Evolutionary conservation across 2,797 vertebrate genomes (phyloP), one percentile per base, ranked within the genome.

Genomic region (Hemibagrus guttatus): DNA sequence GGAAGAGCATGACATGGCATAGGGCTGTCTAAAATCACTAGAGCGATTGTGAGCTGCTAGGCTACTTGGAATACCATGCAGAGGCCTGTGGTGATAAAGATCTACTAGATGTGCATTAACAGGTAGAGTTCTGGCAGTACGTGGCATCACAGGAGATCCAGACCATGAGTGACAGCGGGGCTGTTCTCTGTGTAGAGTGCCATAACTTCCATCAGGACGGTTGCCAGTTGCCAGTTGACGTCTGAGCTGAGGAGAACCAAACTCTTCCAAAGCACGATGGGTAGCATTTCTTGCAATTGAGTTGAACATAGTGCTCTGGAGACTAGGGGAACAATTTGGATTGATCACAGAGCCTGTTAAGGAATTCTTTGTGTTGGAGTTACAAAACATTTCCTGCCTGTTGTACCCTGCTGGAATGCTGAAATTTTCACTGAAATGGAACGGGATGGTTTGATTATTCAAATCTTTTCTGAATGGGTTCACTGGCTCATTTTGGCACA

Each of bases 201-300:
- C 64, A 19, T 79, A 46, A 39, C 35, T 82, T 87, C 71, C 87
- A 28, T 93, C 90, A 68, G 88, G 56, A 21, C 49, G 54, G 11
- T 88, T 87, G 64, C 42, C n/a, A 31, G 78, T 86, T 17, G 76
- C 88, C 75, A 93, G 89, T 69, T 87, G 89, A 6, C 85, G 91
- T n/a, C 86, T 90, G 1, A 95, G 84, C 58, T 94, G 91, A 23
- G 95, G 94, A 0, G 95, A 95, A 69, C 94, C 94, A 81, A 95
- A 95, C 63, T 95, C 95, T 59, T 95, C 92, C 84, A 95, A 85
- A 12, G 95, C 93, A 81, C 91, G 90, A 78, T 83, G 71, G 54
- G 94, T 93, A 80, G 95, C 92, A 59, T 93, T 92, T 87, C 89
- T 91, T 76, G 93, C 93, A 26, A 94, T 87, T 3, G 92, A 83